phyloP scores from a whole-genome alignment of 2,888 invertebrate species.

The Metellina segmentata region DNA sequence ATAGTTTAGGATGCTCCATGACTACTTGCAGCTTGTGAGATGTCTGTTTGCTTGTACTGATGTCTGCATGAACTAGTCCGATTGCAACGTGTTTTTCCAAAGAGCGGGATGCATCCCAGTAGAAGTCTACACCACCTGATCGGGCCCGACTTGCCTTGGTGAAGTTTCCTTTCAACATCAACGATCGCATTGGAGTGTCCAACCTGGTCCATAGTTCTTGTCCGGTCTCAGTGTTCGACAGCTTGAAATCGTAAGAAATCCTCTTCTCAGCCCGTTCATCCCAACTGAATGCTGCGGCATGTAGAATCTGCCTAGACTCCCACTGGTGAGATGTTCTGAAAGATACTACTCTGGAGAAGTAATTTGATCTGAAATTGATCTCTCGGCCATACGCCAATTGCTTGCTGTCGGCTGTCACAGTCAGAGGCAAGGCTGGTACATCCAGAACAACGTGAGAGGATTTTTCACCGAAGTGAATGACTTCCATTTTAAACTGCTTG shows the following conservation, averaged over 20 bases:
- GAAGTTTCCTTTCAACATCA: constrained; percentile 73
- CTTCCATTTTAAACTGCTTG: constrained; percentile 65
- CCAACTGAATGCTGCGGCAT: constrained; percentile 71
- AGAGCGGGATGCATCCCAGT: constrained; percentile 73
- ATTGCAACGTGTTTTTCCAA: constrained; percentile 68
- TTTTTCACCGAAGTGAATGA: constrained; percentile 41
- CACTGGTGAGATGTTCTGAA: constrained; percentile 63
- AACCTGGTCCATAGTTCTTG: constrained; percentile 67
- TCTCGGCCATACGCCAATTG: constrained; percentile 48
- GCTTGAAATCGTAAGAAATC: constrained; percentile 71
- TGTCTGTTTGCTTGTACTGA: constrained; percentile 42
- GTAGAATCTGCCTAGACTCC: constrained; percentile 41
- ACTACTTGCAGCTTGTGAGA: constrained; percentile 64
- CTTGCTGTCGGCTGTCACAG: constrained; percentile 60
- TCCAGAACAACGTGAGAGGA: constrained; percentile 63
- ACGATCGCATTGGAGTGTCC: constrained; percentile 71
- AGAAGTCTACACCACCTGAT: constrained; percentile 71
- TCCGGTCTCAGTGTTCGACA: constrained; percentile 50
- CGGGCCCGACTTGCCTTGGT: constrained; percentile 23
- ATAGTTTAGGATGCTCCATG: constrained; percentile 67
- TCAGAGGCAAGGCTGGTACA: constrained; percentile 52
- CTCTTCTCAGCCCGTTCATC: constrained; percentile 59
- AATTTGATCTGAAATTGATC: constrained; percentile 51
- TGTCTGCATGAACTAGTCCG: constrained; percentile 61
- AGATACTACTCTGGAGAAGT: constrained; percentile 46